These are phyloP conservation scores for Oreotrochilus melanogaster DNA, from an alignment of 2,113 vertebrate genomes.

Conservation along the genomic window DNA sequence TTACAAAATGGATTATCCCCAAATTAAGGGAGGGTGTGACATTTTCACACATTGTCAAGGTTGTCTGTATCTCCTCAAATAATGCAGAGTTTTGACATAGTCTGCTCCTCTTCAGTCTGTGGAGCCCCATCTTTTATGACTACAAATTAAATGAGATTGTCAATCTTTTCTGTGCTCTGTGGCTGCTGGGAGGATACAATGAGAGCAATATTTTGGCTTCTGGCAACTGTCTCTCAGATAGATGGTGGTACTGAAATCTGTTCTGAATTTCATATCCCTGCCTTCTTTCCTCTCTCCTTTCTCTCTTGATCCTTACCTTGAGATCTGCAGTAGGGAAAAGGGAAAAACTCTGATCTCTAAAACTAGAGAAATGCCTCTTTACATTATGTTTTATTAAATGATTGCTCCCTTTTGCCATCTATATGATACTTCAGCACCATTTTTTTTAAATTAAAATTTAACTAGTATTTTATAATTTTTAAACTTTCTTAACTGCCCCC, in stretches of 20 bases:
- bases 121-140: not conserved
- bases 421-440: not conserved
- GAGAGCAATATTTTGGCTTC: conserved; percentile 47
- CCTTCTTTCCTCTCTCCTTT: not conserved
- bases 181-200: conserved; percentile 49
- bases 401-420: not conserved
- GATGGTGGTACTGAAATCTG: conserved; percentile 11
- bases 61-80: conserved; percentile 32
- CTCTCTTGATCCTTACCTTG: not conserved
- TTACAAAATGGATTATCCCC: not conserved
- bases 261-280: not conserved
- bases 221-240: conserved; percentile 32
- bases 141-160: conserved; percentile 38
- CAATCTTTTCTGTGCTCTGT: conserved; percentile 25
- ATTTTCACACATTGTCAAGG: conserved; percentile 53
- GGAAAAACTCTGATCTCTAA: not conserved
- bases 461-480: not conserved
- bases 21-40: not conserved
- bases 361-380: not conserved
- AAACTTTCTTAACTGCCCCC: not conserved
- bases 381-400: not conserved
- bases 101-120: conserved; percentile 11
- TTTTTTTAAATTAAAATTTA: not conserved
- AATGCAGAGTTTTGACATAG: conserved; percentile 22
- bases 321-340: not conserved